Conservation (phyloP, 2,113 vertebrate species). For the Menura novaehollandiae region DNA sequence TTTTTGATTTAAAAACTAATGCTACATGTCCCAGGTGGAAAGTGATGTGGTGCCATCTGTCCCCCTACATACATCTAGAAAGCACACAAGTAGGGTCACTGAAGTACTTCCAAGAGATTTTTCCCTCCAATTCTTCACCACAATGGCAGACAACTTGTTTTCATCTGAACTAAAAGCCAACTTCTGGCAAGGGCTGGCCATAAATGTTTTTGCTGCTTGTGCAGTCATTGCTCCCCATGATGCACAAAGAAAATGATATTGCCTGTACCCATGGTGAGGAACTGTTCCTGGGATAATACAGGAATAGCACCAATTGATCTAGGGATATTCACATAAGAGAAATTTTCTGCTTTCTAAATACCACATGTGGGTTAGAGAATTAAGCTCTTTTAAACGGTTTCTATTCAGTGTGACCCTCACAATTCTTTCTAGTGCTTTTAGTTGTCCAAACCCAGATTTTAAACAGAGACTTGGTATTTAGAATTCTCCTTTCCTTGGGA, state of each 20-base stretch:
- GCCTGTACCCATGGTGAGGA: rapidly evolving
- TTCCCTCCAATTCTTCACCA: not conserved
- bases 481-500: not conserved
- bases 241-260: not conserved
- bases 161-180: not conserved
- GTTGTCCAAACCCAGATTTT: not conserved
- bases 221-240: not conserved
- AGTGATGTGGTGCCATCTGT: not conserved
- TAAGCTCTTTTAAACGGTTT: not conserved
- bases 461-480: not conserved
- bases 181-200: not conserved
- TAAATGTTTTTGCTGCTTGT: not conserved
- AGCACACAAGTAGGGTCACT: not conserved
- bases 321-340: not conserved
- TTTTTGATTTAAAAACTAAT: not conserved
- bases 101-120: not conserved
- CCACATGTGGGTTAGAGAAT: not conserved
- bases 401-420: not conserved
- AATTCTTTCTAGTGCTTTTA: not conserved
- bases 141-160: not conserved
- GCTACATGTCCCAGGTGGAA: not conserved
- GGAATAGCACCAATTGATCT: not conserved
- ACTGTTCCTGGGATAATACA: not conserved
- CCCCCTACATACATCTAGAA: not conserved
- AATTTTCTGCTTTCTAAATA: not conserved